Evolutionary conservation across 2,113 vertebrate species (phyloP), one percentile per base, ranked within the genome.

Genomic region (Pionites leucogaster): DNA sequence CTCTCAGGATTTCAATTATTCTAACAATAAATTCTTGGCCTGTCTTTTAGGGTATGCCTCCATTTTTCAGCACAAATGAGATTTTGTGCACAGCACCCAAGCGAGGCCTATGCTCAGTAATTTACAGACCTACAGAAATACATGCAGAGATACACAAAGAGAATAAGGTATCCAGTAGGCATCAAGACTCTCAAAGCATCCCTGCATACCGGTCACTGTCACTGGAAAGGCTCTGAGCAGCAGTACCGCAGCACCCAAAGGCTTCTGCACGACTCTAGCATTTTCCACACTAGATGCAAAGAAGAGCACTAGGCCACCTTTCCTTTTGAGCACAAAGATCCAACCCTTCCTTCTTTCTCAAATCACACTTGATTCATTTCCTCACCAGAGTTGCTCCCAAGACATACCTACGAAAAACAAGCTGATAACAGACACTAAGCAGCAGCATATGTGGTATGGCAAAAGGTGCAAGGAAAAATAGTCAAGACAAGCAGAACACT

Each of bases 381-480:
- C 44, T 57, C 1, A 0, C 6, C 44, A 60, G 25, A 82, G 41
- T 37, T 69, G 55, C 37, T 90, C 41, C 33, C 19, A 68, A 82
- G 35, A 35, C 5, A 65, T 1, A 71, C 57, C 74, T 82, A 53
- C 39, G 31, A 88, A 95, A 71, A 5, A 72, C 22, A 77, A 72
- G 37, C 1, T 49, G 27, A 2, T 27, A 47, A 53, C 25, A 70
- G 33, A 68, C 10, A 68, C 17, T n/a, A 65, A 22, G 64, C 41
- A 80, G 18, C 8, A 16, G 33, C 12, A 65, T 13, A 67, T 1
- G 0, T 1, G 5, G 25, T 4, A 33, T 1, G 2, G 44, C 29
- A 89, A 75, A 69, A 79, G 15, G 17, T 4, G 6, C 2, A 5
- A 86, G 29, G 17, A 37, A 71, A 82, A 77, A 44, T 1, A 53